These are phyloP conservation scores for Cuculus canorus DNA, from an alignment of 2,797 vertebrate genomes.

Conservation along the genomic window DNA sequence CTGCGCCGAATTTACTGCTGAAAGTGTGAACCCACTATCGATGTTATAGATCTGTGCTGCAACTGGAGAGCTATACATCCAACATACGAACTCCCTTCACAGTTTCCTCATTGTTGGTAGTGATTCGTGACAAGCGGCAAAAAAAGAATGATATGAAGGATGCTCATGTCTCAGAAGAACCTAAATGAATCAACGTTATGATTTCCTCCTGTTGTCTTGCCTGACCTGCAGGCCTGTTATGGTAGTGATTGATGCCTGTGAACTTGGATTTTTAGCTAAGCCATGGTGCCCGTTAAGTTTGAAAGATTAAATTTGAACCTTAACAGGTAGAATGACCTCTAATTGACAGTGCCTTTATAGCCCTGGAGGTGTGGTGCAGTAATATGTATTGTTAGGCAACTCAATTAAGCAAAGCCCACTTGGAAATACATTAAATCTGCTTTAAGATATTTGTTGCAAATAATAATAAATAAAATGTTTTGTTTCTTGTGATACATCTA, in stretches of 20 bases:
- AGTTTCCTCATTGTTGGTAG: neutral
- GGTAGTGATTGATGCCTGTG: slow-evolving; percentile 61
- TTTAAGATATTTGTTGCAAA: neutral
- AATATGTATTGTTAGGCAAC: neutral
- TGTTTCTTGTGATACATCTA: neutral
- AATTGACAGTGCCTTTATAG: neutral
- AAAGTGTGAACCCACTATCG: neutral
- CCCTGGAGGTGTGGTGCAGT: neutral
- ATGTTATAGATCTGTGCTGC: neutral
- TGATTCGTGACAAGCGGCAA: slow-evolving; percentile 59
- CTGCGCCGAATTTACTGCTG: neutral
- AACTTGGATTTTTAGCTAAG: slow-evolving; percentile 49
- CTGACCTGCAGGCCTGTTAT: slow-evolving; percentile 52
- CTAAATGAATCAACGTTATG: slow-evolving; percentile 65
- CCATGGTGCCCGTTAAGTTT: slow-evolving; percentile 42
- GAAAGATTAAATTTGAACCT: slow-evolving; percentile 56
- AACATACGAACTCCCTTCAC: neutral
- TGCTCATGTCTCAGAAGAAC: slow-evolving; percentile 63
- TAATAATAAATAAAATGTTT: neutral
- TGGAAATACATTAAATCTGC: neutral
- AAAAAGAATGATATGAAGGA: slow-evolving; percentile 62
- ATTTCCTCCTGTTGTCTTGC: slow-evolving; percentile 50
- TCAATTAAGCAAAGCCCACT: neutral
- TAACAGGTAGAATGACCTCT: slow-evolving; percentile 41
- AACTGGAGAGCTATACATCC: slow-evolving; percentile 9